Evolutionary conservation across 1,140 invertebrate genomes (phyloP).

Genomic region (Rhagoletis pomonella): DNA sequence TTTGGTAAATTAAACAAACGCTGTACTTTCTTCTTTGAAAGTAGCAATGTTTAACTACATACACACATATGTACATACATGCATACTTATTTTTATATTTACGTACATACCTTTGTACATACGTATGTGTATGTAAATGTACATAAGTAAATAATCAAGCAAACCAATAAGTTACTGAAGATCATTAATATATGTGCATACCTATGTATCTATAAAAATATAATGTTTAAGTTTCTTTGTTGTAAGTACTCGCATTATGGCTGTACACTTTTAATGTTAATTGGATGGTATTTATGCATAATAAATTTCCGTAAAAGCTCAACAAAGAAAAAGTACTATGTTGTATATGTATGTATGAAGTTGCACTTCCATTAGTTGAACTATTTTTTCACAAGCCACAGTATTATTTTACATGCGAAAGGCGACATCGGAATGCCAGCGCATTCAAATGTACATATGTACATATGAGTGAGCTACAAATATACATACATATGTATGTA

Average conservation of each 20-base stretch:
- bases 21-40: no score
- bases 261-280: conserved; percentile 5
- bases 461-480: background rate
- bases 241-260: background rate
- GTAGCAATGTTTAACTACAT: no score
- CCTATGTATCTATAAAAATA: background rate
- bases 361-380: background rate
- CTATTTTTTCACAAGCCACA: background rate
- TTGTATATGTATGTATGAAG: no score
- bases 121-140: background rate
- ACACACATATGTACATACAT: no score
- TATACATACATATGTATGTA: background rate
- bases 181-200: background rate
- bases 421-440: background rate
- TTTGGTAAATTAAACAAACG: no score
- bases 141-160: background rate
- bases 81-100: background rate
- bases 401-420: background rate
- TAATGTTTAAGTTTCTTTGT: background rate
- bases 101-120: background rate
- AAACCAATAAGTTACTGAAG: background rate
- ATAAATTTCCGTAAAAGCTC: background rate
- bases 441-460: background rate
- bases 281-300: background rate
- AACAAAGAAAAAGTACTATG: background rate